These are phyloP conservation scores for Remorina albescens DNA, from an alignment of 2,797 vertebrate species.

Conservation along the genomic window DNA sequence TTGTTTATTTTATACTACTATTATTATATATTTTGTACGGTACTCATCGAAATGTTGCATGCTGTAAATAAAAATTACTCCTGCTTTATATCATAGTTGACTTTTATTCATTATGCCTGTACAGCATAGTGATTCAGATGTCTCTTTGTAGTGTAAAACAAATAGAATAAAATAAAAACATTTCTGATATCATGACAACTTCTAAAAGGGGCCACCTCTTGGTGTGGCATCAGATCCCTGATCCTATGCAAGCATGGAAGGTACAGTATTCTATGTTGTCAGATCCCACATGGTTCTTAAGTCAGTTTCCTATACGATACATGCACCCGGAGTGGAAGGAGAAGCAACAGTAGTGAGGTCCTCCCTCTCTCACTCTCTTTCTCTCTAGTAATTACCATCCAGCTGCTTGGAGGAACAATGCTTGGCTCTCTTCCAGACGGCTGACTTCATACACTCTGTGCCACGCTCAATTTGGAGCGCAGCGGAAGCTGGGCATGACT, in stretches of 20 bases:
- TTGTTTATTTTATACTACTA: no score
- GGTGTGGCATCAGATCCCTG: not conserved
- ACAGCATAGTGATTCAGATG: not conserved
- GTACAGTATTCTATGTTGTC: not conserved
- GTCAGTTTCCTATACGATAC: slow-evolving; percentile 11
- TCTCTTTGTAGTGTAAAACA: no score
- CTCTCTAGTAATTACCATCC: slow-evolving; percentile 76
- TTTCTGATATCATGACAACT: not conserved
- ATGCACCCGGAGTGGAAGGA: slow-evolving; percentile 17
- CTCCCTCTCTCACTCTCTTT: slow-evolving; percentile 21
- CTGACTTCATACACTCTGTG: slow-evolving; percentile 81
- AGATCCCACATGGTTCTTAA: not conserved
- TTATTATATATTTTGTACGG: no score
- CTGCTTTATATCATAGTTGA: not conserved
- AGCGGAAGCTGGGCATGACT: slow-evolving; percentile 78
- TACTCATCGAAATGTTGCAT: not conserved
- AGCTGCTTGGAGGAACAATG: slow-evolving; percentile 81
- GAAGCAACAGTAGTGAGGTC: slow-evolving; percentile 55
- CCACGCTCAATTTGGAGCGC: slow-evolving; percentile 79
- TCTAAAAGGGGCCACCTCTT: not conserved
- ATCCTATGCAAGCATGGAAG: not conserved
- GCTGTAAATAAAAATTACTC: not conserved
- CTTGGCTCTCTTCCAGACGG: slow-evolving; percentile 78
- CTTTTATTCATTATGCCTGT: not conserved
- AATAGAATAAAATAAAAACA: no score